Evolutionary conservation across 1,140 invertebrate genomes (phyloP).

Genomic region (Rhopalosiphum padi): DNA sequence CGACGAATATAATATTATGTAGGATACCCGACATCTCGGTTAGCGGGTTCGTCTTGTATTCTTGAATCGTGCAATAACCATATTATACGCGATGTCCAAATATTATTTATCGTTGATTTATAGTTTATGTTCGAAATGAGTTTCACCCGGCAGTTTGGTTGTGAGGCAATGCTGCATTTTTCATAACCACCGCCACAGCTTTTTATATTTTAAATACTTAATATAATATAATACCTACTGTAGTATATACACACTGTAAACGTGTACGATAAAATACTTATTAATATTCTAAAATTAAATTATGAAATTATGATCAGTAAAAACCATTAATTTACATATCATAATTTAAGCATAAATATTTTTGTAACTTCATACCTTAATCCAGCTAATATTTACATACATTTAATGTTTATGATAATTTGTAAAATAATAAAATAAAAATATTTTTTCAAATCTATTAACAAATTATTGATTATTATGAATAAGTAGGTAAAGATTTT

Average conservation of each 20-base stretch:
- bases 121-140: not conserved
- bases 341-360: not conserved
- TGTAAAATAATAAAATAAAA: not conserved
- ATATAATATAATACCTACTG: no score
- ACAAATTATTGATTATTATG: not conserved
- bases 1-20: not conserved
- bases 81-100: not conserved
- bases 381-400: not conserved
- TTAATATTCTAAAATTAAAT: not conserved
- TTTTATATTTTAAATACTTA: not conserved
- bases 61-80: not conserved
- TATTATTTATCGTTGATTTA: not conserved
- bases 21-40: not conserved
- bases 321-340: not conserved
- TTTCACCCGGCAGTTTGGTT: not conserved
- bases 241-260: not conserved
- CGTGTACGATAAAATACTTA: not conserved
- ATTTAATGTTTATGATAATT: not conserved
- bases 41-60: not conserved
- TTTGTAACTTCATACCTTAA: not conserved
- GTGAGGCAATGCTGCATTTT: not conserved
- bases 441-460: not conserved
- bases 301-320: not conserved
- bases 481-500: not conserved
- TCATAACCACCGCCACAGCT: not conserved